Evolutionary conservation across 2,113 vertebrate genomes (phyloP), one percentile per base, ranked within the genome.

Genomic region (Toxotes chatareus): DNA sequence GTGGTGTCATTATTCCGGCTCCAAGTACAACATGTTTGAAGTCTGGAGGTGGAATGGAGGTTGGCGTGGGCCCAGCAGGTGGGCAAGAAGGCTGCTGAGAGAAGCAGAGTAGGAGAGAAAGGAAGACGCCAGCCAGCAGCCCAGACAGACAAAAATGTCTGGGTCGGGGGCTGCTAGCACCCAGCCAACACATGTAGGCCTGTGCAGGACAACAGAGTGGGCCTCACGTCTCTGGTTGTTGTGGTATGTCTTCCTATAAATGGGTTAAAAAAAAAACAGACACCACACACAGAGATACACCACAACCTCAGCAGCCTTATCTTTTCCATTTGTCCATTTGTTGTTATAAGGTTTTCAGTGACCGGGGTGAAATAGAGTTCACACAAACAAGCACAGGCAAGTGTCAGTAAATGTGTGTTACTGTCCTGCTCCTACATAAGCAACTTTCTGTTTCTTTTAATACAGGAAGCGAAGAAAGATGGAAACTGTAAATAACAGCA

Each of bases 61-160:
- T 65, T 83, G 86, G 74, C 60, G 65, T 71, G 49, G 49, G 72
- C 83, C 72, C 88, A 82, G 94, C 89, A 94, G 90, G 92, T 90
- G 92, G 92, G 74, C 76, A 59, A 34, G 13, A 36, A 74, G 81
- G 70, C 71, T 89, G 86, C 88, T 90, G 87, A 92, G 88, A 79
- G 70, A 70, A 68, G 85, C 88, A 88, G 67, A 65, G 82, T 36
- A 61, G 65, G 76, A 82, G 80, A 76, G 66, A 65, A 57, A 76
- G 40, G 72, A 73, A 51, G 87, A 89, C 69, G 76, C 87, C 81
- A 76, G 49, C 56, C 55, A 70, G 56, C 7, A 53, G 69, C 64
- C 77, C 73, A 82, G 65, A 68, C 67, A 34, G 65, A 68, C 9
- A 53, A 77, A 84, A 83, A 73, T 13, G 49, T 86, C 83, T 84